Evolutionary conservation across 2,113 vertebrate genomes (phyloP).

Genomic region (Carettochelys insculpta): DNA sequence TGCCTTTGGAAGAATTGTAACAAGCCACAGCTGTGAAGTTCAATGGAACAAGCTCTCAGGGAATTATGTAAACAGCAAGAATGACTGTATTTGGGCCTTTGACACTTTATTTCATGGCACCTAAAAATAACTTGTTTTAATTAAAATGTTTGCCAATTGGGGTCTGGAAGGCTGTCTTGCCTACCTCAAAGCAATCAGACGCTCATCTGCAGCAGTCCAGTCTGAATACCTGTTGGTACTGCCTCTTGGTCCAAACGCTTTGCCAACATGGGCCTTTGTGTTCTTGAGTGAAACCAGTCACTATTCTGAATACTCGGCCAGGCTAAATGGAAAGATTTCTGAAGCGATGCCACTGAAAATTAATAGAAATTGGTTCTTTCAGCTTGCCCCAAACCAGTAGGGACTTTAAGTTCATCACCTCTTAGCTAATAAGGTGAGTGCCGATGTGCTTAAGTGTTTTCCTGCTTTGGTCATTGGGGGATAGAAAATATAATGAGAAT

Average conservation of each 20-base stretch:
- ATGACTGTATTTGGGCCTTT: constrained; percentile 20
- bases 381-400: neutral
- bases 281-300: neutral
- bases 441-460: neutral
- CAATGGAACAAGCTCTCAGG: constrained; percentile 27
- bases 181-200: neutral
- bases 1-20: constrained; percentile 47
- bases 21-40: constrained; percentile 52
- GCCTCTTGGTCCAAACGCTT: neutral
- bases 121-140: constrained; percentile 20
- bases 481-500: neutral
- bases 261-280: neutral
- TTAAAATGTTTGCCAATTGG: neutral
- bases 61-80: constrained; percentile 48
- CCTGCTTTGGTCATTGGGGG: neutral
- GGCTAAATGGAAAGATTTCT: neutral
- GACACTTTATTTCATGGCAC: neutral
- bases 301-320: neutral
- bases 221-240: neutral
- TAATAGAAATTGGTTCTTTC: neutral
- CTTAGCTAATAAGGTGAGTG: too few relatives aligned
- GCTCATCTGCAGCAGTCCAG: neutral
- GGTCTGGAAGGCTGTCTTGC: neutral
- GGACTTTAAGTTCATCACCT: too few relatives aligned
- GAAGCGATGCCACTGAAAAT: neutral